A percentile compares a stretch with the other conserved stretches of the same genome.
Conservation (phyloP, 2,113 vertebrate genomes). For the Setophaga kirtlandii region DNA sequence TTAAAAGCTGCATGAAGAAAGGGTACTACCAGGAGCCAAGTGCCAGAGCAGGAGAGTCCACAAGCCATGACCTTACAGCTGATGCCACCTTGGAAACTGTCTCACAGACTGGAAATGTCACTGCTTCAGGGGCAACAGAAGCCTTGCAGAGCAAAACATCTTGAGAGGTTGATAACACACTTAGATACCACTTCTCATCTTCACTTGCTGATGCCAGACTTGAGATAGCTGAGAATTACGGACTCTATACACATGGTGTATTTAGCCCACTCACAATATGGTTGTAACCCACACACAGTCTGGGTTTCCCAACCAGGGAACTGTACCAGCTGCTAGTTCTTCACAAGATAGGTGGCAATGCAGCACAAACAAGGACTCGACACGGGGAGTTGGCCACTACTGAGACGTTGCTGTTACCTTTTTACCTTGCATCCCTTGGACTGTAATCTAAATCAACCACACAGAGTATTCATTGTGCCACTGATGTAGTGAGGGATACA, state of each 20-base stretch:
- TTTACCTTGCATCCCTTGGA: neutral
- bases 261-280: constrained; percentile 46
- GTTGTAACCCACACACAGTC: constrained; percentile 27
- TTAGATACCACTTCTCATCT: neutral
- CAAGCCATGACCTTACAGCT: neutral
- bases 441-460: neutral
- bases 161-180: neutral
- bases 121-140: neutral
- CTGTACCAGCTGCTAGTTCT: neutral
- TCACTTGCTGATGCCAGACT: constrained; percentile 20
- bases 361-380: neutral
- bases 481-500: neutral
- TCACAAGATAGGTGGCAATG: neutral
- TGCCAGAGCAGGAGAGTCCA: neutral
- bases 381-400: neutral
- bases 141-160: neutral
- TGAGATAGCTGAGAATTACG: neutral
- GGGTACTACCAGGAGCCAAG: neutral
- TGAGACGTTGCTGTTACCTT: neutral
- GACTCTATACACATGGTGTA: neutral
- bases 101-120: neutral
- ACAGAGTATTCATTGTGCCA: neutral
- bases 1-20: neutral
- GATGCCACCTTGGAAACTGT: neutral
- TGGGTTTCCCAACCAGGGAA: neutral